Conservation (phyloP, 2,113 vertebrate genomes). For the Centropristis striata region DNA sequence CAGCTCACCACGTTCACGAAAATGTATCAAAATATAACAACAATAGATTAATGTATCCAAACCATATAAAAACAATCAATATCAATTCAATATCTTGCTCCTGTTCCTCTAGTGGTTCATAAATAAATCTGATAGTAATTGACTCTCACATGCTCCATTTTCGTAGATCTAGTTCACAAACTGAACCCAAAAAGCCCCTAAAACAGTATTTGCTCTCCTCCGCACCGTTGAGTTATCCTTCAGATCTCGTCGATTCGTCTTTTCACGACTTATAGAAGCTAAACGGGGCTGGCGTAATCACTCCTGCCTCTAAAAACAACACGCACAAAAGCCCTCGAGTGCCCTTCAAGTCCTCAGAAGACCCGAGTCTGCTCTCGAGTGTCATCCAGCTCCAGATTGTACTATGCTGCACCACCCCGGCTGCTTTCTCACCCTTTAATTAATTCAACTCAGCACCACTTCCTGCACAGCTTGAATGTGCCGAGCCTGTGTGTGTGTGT, state of each 20-base stretch:
- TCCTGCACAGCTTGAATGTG: slow-evolving; percentile 69
- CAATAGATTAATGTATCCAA: too few relatives aligned
- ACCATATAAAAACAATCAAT: too few relatives aligned
- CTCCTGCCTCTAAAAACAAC: neutral
- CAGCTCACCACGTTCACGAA: too few relatives aligned
- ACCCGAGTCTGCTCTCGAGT: slow-evolving; percentile 45
- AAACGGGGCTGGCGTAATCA: neutral
- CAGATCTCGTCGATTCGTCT: slow-evolving; percentile 8
- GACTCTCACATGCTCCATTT: too few relatives aligned
- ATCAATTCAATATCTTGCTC: too few relatives aligned
- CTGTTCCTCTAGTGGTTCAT: too few relatives aligned
- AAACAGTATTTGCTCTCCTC: too few relatives aligned
- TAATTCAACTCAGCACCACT: slow-evolving; percentile 74
- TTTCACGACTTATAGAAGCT: neutral
- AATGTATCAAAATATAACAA: too few relatives aligned
- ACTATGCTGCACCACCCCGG: slow-evolving; percentile 41
- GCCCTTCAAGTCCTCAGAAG: slow-evolving; percentile 40
- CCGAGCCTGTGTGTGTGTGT: slow-evolving; percentile 34
- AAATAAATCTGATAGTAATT: too few relatives aligned
- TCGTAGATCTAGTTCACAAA: too few relatives aligned
- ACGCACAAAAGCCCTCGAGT: neutral
- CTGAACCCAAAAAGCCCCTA: too few relatives aligned
- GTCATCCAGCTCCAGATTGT: slow-evolving; percentile 57
- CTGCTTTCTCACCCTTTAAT: slow-evolving; percentile 79
- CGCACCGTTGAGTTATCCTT: neutral